Percentiles rank a stretch among this genome's conserved stretches.
Conservation (phyloP, 2,888 invertebrate genomes). For the Melanostoma mellinum region DNA sequence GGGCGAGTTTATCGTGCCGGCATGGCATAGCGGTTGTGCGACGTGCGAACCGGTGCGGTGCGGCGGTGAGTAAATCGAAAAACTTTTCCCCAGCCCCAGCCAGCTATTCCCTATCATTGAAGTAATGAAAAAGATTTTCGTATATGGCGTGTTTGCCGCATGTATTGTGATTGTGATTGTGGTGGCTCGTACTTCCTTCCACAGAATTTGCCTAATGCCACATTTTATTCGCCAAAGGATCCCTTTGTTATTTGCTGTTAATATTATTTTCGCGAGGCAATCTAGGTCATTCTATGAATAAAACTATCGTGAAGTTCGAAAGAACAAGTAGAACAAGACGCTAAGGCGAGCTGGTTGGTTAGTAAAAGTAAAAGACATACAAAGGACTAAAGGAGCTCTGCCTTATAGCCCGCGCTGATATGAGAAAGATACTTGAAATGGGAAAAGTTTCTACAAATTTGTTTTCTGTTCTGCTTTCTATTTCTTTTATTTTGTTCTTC, state of each 20-base stretch:
- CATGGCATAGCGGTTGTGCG: too few relatives aligned
- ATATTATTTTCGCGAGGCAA: conserved; percentile 70
- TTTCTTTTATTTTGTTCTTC: conserved; percentile 17
- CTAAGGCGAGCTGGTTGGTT: conserved; percentile 4
- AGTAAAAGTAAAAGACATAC: conserved; percentile 10
- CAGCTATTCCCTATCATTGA: conserved; percentile 48
- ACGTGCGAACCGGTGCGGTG: conserved; percentile 8
- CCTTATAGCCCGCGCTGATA: neutral
- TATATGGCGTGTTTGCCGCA: conserved; percentile 44
- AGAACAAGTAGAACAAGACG: conserved; percentile 2
- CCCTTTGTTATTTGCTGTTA: conserved; percentile 59
- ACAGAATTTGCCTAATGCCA: conserved; percentile 60
- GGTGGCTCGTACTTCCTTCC: conserved; percentile 7
- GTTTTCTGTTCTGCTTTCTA: conserved; percentile 35
- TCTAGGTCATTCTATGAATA: conserved; percentile 67
- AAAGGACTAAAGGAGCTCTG: conserved; percentile 15
- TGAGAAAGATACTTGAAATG: conserved; percentile 64
- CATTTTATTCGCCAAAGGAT: conserved; percentile 60
- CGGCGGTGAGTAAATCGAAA: conserved; percentile 57
- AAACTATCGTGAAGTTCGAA: conserved; percentile 56
- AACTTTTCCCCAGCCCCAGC: conserved; percentile 48
- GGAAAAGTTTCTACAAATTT: conserved; percentile 67
- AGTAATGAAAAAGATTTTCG: conserved; percentile 66
- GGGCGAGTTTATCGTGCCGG: too few relatives aligned
- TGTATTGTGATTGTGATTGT: conserved; percentile 21